A percentile compares a stretch with the other conserved stretches of the same genome.
These are phyloP conservation scores for Frankliniella intonsa DNA, from an alignment of 2,888 invertebrate genomes.

Conservation along the genomic window DNA sequence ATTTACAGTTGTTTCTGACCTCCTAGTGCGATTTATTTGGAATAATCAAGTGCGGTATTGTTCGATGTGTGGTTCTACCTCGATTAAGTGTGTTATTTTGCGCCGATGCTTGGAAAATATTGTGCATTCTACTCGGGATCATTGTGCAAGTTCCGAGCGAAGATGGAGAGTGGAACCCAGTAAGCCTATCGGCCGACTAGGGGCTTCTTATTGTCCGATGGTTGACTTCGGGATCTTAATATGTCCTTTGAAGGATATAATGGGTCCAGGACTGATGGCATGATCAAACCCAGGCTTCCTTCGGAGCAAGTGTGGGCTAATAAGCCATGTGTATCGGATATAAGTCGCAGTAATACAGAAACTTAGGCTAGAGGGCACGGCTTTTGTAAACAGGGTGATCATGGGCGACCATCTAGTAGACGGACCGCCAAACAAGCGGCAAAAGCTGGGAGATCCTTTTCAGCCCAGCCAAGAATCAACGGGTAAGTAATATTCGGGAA, in stretches of 20 bases:
- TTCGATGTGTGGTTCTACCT: constrained; percentile 40
- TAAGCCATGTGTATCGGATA: constrained; percentile 36
- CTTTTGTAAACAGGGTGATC: constrained; percentile 43
- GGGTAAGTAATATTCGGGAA: constrained; percentile 56
- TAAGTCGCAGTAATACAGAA: constrained; percentile 30
- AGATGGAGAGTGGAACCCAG: constrained; percentile 66
- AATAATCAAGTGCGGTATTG: constrained; percentile 44
- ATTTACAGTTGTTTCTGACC: constrained; percentile 51
- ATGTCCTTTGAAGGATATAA: constrained; percentile 73
- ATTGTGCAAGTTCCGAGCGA: constrained; percentile 67
- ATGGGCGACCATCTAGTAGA: constrained; percentile 94
- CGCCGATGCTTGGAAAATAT: constrained; percentile 42
- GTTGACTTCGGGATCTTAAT: constrained; percentile 64
- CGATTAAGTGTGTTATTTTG: constrained; percentile 56
- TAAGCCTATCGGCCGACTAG: constrained; percentile 49
- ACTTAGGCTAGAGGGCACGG: constrained; percentile 40
- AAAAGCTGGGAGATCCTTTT: constrained; percentile 80
- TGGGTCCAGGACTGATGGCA: constrained; percentile 62
- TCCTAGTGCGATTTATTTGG: not conserved
- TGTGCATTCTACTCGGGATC: constrained; percentile 52
- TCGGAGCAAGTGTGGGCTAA: constrained; percentile 37
- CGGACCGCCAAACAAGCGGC: constrained; percentile 95
- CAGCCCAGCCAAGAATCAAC: constrained; percentile 75
- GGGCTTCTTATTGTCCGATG: constrained; percentile 76
- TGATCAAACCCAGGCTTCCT: constrained; percentile 46